These are phyloP conservation scores for Caenorhabditis wallacei DNA, from an alignment of 2,888 invertebrate genomes.

Conservation along the genomic window DNA sequence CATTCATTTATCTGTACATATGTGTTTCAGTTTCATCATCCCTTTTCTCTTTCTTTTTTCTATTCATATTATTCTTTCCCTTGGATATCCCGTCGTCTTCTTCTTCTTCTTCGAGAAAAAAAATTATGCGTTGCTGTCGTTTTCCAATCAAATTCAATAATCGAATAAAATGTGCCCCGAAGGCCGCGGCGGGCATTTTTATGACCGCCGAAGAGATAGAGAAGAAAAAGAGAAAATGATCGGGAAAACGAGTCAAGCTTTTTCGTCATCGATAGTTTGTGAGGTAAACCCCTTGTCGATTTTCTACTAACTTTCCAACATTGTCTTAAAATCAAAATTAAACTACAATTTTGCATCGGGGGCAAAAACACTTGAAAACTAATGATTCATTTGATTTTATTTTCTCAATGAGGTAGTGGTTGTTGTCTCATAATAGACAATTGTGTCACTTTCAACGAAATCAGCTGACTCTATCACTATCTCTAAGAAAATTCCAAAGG, in stretches of 20 bases:
- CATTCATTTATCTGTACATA: slow-evolving; percentile 23
- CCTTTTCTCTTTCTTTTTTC: slow-evolving; percentile 1
- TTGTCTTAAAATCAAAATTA: too few relatives aligned
- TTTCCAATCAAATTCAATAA: slow-evolving; percentile 58
- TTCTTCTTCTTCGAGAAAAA: slow-evolving; percentile 5
- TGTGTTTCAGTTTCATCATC: slow-evolving; percentile 32
- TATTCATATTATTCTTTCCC: slow-evolving; percentile 10
- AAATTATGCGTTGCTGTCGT: slow-evolving; percentile 25
- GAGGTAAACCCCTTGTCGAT: too few relatives aligned
- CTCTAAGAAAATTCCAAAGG: not conserved
- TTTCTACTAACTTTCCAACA: too few relatives aligned
- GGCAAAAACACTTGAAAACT: too few relatives aligned
- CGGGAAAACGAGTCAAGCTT: slow-evolving; percentile 37
- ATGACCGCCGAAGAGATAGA: slow-evolving; percentile 49
- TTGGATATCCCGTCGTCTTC: slow-evolving; percentile 5
- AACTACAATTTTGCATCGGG: too few relatives aligned
- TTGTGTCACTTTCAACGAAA: slow-evolving; percentile 23
- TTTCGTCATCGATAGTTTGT: slow-evolving; percentile 14
- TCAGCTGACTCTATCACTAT: slow-evolving; percentile 18
- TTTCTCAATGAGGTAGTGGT: not conserved
- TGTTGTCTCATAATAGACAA: not conserved
- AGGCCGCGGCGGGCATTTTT: slow-evolving; percentile 45
- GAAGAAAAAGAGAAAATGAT: slow-evolving; percentile 13
- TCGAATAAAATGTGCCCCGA: slow-evolving; percentile 60
- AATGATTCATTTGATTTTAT: not conserved